These are phyloP conservation scores for Caradrina clavipalpis DNA, from an alignment of 2,888 invertebrate genomes.

Conservation along the genomic window DNA sequence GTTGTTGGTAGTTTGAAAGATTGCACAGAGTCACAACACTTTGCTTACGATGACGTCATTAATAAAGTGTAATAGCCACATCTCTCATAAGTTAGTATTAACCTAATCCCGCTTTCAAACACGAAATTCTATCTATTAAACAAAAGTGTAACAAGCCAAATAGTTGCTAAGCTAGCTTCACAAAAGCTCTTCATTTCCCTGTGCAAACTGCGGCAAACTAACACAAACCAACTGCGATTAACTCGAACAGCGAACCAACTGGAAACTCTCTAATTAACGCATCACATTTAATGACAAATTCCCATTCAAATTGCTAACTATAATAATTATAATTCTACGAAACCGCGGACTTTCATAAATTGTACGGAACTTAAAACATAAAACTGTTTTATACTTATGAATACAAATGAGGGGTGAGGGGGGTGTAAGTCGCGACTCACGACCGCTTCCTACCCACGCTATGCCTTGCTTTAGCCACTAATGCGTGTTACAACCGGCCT, in stretches of 20 bases:
- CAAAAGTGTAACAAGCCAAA: conserved; percentile 6
- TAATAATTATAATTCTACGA: conserved; percentile 50
- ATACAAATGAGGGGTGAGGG: conserved; percentile 68
- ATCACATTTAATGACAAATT: conserved; percentile 36
- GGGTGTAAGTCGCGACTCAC: conserved; percentile 28
- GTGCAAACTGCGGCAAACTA: conserved; percentile 12
- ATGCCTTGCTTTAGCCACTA: conserved; percentile 53
- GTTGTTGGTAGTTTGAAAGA: not conserved
- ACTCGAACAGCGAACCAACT: conserved; percentile 18
- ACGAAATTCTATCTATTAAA: not conserved
- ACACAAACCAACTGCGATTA: conserved; percentile 26
- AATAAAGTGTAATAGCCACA: not conserved
- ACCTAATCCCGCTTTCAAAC: not conserved
- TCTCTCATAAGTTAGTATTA: not conserved
- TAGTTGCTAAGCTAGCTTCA: not conserved
- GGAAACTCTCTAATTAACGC: conserved; percentile 29
- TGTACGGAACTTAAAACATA: conserved; percentile 54
- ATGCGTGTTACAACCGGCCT: conserved; percentile 66
- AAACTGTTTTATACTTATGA: conserved; percentile 66
- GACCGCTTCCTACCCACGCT: conserved; percentile 54
- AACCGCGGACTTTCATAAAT: conserved; percentile 51
- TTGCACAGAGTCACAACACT: too few relatives aligned
- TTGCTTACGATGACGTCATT: not conserved
- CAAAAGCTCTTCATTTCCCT: conserved; percentile 4
- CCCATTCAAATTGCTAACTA: conserved; percentile 48